These are phyloP conservation scores for Kuschelorhynchus macadamiae DNA, from an alignment of 2,888 invertebrate genomes.

Conservation along the genomic window DNA sequence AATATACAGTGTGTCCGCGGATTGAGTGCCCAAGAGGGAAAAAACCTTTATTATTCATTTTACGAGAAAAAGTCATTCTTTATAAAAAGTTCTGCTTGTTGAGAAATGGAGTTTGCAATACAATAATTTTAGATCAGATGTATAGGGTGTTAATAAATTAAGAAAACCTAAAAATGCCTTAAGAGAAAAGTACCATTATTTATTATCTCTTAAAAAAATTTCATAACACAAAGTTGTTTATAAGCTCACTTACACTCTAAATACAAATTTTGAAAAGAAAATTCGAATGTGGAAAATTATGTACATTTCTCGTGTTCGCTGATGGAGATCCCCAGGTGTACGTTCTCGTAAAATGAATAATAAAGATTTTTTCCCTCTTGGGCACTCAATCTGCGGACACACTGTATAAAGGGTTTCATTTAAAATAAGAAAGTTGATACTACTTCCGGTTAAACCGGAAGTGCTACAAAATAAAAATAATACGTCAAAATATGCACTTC, in stretches of 20 bases:
- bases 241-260: background rate
- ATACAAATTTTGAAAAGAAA: background rate
- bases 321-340: too few relatives aligned
- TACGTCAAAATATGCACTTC: too few relatives aligned
- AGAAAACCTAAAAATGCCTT: background rate
- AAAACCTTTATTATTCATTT: conserved; percentile 3
- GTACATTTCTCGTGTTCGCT: too few relatives aligned
- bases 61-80: background rate
- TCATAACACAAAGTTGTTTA: background rate
- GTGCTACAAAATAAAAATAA: too few relatives aligned
- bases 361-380: conserved; percentile 1
- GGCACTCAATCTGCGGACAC: background rate
- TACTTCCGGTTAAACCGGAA: too few relatives aligned
- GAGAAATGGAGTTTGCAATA: too few relatives aligned
- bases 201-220: background rate
- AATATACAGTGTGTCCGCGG: background rate
- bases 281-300: too few relatives aligned
- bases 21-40: background rate
- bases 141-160: conserved; percentile 4
- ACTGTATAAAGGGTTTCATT: too few relatives aligned
- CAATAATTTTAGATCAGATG: background rate
- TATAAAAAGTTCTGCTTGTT: background rate
- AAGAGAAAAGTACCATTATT: background rate
- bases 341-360: conserved; percentile 1
- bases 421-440: too few relatives aligned